Percentiles rank a stretch among this genome's conserved stretches.
These are phyloP conservation scores for Hirtodrosophila histrioides DNA, from an alignment of 2,888 invertebrate genomes.

Conservation along the genomic window DNA sequence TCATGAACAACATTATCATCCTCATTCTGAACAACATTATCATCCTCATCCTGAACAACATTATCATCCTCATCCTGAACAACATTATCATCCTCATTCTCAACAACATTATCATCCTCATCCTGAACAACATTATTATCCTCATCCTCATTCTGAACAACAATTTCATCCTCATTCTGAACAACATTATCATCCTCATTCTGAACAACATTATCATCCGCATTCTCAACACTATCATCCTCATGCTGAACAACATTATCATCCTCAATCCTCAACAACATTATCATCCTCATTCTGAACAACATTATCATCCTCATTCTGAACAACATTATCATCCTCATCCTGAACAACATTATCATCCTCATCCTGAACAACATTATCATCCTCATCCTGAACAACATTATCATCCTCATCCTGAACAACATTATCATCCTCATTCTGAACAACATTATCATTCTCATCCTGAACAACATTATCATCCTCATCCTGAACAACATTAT, in stretches of 20 bases:
- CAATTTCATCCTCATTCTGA: no score
- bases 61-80: slow-evolving; percentile 2
- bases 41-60: no score
- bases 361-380: slow-evolving; percentile 10
- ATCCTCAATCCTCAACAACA: no score
- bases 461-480: no score
- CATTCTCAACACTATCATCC: slow-evolving; percentile 10
- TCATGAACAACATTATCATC: slow-evolving; percentile 6
- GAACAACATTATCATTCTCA: slow-evolving; percentile 3
- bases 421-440: slow-evolving; percentile 11
- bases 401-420: slow-evolving; percentile 7
- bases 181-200: slow-evolving; percentile 8
- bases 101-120: slow-evolving; percentile 14
- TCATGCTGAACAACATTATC: slow-evolving; percentile 3
- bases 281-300: no score
- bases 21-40: slow-evolving; percentile 13
- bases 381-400: background rate
- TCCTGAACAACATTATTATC: slow-evolving; percentile 7
- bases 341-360: no score
- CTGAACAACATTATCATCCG: slow-evolving; percentile 20
- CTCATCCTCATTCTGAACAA: no score
- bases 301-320: slow-evolving; percentile 11
- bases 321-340: slow-evolving; percentile 5
- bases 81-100: slow-evolving; percentile 8
- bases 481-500: slow-evolving; percentile 7